phyloP scores from a whole-genome alignment of 2,888 invertebrate genomes.

The Ophion slaviceki region DNA sequence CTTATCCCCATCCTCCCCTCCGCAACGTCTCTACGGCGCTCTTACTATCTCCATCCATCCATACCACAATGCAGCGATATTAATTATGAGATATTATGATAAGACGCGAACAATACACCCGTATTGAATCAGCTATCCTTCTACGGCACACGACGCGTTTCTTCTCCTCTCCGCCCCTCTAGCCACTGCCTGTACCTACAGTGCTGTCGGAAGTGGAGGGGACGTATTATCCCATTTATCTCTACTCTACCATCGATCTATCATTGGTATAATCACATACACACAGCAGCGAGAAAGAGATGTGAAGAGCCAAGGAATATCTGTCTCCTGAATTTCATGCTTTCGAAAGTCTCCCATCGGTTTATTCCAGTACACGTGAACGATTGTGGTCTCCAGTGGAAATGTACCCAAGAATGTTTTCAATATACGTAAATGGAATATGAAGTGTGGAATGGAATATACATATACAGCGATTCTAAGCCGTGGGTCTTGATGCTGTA shows the following conservation, averaged over 20 bases:
- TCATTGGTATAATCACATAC: slow-evolving; percentile 47
- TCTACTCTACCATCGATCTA: slow-evolving; percentile 48
- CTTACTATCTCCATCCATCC: slow-evolving; percentile 79
- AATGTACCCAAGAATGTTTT: slow-evolving; percentile 27
- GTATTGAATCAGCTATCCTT: slow-evolving; percentile 81
- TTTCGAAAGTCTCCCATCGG: slow-evolving; percentile 19
- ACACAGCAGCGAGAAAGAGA: slow-evolving; percentile 41
- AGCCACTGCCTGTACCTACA: slow-evolving; percentile 36
- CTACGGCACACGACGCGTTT: slow-evolving; percentile 55
- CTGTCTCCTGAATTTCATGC: slow-evolving; percentile 29
- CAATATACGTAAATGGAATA: slow-evolving; percentile 42
- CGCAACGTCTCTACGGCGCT: slow-evolving; percentile 38
- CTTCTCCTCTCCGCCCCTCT: slow-evolving; percentile 48
- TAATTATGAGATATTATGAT: slow-evolving; percentile 84
- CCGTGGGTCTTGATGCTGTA: slow-evolving; percentile 11
- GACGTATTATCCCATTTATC: slow-evolving; percentile 72
- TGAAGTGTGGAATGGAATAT: slow-evolving; percentile 3
- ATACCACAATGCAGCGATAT: slow-evolving; percentile 83
- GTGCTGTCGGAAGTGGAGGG: slow-evolving; percentile 66
- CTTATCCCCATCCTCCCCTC: slow-evolving; percentile 12
- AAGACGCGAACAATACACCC: slow-evolving; percentile 83
- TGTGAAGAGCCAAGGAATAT: slow-evolving; percentile 35
- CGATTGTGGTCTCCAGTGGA: slow-evolving; percentile 5
- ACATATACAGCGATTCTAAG: slow-evolving; percentile 20
- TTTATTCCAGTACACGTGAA: slow-evolving; percentile 5